phyloP scores from a whole-genome alignment of 2,888 invertebrate species.

The Lithophane leautieri region DNA sequence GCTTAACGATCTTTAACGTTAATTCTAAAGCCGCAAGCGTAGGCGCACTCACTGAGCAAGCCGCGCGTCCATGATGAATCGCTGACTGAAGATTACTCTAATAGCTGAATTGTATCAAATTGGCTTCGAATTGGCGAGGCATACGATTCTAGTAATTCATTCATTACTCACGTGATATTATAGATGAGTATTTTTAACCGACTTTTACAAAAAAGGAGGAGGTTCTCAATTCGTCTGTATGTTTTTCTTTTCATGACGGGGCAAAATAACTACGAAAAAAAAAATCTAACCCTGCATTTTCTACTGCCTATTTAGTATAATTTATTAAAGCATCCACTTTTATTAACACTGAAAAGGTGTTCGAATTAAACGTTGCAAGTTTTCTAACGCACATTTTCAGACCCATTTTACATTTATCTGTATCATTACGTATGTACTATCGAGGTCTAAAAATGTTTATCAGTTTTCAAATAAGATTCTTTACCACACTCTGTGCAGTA shows the following conservation, averaged over 20 bases:
- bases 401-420: no score
- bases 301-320: neutral
- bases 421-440: no score
- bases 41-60: constrained; percentile 24
- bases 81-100: constrained; percentile 6
- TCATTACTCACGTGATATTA: neutral
- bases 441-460: no score
- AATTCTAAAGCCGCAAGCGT: constrained; percentile 4
- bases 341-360: neutral
- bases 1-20: neutral
- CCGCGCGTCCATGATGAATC: constrained; percentile 11
- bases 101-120: constrained; percentile 14
- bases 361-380: neutral
- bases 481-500: no score
- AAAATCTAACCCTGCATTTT: neutral
- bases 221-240: no score
- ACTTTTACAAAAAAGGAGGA: no score
- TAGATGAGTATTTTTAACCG: neutral
- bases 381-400: no score
- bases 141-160: neutral
- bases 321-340: neutral
- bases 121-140: constrained; percentile 17
- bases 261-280: no score
- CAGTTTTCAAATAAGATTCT: no score
- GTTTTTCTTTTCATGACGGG: no score